Conservation (phyloP, 2,888 invertebrate species). For the Criorhina ranunculi region DNA sequence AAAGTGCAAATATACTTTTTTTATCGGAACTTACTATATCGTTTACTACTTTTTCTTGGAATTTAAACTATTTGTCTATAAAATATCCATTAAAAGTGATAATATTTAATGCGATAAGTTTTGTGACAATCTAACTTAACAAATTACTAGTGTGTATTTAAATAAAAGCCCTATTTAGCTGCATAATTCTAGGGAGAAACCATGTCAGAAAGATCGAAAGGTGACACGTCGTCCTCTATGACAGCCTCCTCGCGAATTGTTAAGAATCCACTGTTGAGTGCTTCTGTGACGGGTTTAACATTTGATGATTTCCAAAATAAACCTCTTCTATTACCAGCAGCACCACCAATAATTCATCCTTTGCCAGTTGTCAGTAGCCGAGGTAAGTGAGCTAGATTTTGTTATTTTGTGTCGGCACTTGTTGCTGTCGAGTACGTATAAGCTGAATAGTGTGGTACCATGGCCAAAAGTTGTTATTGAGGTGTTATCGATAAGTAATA, state of each 20-base stretch:
- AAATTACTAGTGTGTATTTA: background rate
- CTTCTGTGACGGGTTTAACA: conserved; percentile 89
- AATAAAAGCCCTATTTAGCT: background rate
- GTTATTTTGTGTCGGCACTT: conserved; percentile 42
- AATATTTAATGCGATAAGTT: background rate
- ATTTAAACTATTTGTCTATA: conserved; percentile 22
- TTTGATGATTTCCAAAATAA: conserved; percentile 90
- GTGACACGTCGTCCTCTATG: conserved; percentile 83
- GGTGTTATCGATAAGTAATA: conserved; percentile 17
- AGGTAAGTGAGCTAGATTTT: conserved; percentile 52
- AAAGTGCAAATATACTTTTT: conserved; percentile 53
- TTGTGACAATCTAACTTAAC: too few species aligned
- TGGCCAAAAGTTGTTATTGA: background rate
- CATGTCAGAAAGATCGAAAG: conserved; percentile 84
- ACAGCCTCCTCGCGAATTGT: conserved; percentile 81
- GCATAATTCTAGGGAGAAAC: conserved; percentile 33
- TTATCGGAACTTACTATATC: conserved; percentile 16
- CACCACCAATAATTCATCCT: conserved; percentile 82
- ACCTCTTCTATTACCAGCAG: conserved; percentile 89
- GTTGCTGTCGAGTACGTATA: conserved; percentile 41
- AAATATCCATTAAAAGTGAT: conserved; percentile 11
- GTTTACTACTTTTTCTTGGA: conserved; percentile 7
- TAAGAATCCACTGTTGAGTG: conserved; percentile 90
- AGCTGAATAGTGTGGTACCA: background rate
- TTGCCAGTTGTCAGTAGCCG: conserved; percentile 57